Evolutionary conservation across 2,113 vertebrate genomes (phyloP), one percentile per base, ranked within the genome.

Genomic region (Sebastes schlegelii): DNA sequence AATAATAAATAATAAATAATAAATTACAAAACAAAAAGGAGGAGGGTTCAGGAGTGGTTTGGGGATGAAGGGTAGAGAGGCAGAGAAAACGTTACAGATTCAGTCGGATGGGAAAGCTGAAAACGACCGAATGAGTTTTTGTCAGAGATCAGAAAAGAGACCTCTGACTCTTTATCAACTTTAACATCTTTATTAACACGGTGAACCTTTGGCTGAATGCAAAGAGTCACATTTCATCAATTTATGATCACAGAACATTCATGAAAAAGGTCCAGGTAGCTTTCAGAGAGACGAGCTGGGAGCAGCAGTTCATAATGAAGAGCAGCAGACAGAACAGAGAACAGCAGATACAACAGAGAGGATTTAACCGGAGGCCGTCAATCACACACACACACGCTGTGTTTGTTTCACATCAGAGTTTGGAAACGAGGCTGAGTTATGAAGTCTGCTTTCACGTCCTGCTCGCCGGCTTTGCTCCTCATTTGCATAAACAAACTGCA

Each of bases 71-170:
- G 87, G 83, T 10, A 91, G 83, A 89, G 74, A 91, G 57, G 86
- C 86, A 92, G 86, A 94, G 63, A 90, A 81, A 86, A 80, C 0
- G 79, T 92, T 92, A 89, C 8, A 78, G 80, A 73, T 84, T 86
- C 58, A 85, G 84, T 85, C 34, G 0, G 48, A 40, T 66, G 26
- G 62, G 52, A 80, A 82, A 76, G 82, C n/a, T 49, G 51, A 57
- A 71, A 75, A 73, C 46, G 34, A 76, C 34, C 4, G 13, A 40
- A 64, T 26, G 61, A 40, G 55, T 69, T 72, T 21, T 52, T 74
- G 51, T 78, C 81, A 83, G 79, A 73, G 67, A 79, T 68, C 74
- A 81, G 62, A 84, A 54, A 43, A 76, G 26, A 61, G n/a, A 65
- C 77, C 52, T 73, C 74, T 66, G 64, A 75, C 52, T 86, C 26